Base-by-base conservation (phyloP, 2,888 invertebrate species). In the Drosophila austrosaltans region DNA sequence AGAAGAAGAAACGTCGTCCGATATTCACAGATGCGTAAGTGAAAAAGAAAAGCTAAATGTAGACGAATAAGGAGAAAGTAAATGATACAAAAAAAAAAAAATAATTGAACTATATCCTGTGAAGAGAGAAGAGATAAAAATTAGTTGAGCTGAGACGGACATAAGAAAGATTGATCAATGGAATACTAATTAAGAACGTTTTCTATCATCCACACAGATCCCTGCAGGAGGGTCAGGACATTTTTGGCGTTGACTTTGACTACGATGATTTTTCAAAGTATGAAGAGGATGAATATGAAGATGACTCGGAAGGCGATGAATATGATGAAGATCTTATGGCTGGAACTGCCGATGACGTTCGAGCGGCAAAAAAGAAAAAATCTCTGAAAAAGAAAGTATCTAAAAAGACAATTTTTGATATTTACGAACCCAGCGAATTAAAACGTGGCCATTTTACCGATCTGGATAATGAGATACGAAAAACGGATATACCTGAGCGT, bases 171-270 rank as follows among this genome's bases (percentile, higher is more conserved):
- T 30, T 30, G 4, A 30, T 6, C 30, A 30, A 5, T 1, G 8
- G 10, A 36, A 36, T 36, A 8, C 10, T 10, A 36, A 36, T 36
- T 32, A 36, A 36, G 1, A 36, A 36, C 6, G 32, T 32, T 32
- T 32, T 32, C 5, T 7, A 8, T 12, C 7, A 0, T 3, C 1
- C 28, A 8, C n/a, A 39, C 20, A 97, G 95, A 10, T 97, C 97
- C 0, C 93, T 99, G 20, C 98, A 99, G 94, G 98, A 99, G 92
- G 99, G 99, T 63, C 98, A 99, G 92, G 99, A 99, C 91, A 98
- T 99, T 78, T 99, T 99, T 91, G 99, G 99, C 32, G 98, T 99
- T n/a, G 99, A 99, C 92, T 99, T 99, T 93, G 98, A 98, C 90
- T 98, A 96, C 90, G 97, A 97, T 70, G 97, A 98, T 79, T 97